A percentile compares a stretch with the other conserved stretches of the same genome.
Evolutionary conservation across 1,140 invertebrate genomes (phyloP).

Genomic region (Magallana gigas): DNA sequence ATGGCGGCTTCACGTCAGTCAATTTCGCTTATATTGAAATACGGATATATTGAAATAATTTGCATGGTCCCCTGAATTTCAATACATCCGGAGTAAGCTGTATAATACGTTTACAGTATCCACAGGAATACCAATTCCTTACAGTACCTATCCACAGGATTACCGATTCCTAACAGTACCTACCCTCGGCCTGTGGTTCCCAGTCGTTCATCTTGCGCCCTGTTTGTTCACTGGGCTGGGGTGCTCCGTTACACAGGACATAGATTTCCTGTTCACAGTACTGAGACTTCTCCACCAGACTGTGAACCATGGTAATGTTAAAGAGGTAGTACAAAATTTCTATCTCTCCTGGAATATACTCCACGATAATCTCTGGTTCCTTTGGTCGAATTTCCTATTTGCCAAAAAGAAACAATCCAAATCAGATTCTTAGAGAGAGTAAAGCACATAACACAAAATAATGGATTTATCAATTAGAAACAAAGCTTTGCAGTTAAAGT

Average conservation of each 20-base stretch:
- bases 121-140: no score
- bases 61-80: no score
- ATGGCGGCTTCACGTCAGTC: no score
- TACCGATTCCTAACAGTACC: no score
- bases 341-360: slow-evolving; percentile 40
- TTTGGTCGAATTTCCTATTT: slow-evolving; percentile 57
- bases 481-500: no score
- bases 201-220: slow-evolving; percentile 49
- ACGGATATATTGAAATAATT: no score
- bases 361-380: neutral
- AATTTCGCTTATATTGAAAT: no score
- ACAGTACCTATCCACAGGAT: no score
- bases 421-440: neutral
- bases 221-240: slow-evolving; percentile 3
- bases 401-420: neutral
- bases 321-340: slow-evolving; percentile 58
- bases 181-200: slow-evolving; percentile 36
- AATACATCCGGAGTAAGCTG: no score
- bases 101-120: no score
- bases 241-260: slow-evolving; percentile 58
- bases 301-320: slow-evolving; percentile 39
- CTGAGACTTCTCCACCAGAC: slow-evolving; percentile 52
- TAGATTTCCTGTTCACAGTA: slow-evolving; percentile 67
- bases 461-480: no score
- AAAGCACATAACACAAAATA: no score